Base-by-base conservation (phyloP, 2,113 vertebrate species). In the Enhydra lutris region DNA sequence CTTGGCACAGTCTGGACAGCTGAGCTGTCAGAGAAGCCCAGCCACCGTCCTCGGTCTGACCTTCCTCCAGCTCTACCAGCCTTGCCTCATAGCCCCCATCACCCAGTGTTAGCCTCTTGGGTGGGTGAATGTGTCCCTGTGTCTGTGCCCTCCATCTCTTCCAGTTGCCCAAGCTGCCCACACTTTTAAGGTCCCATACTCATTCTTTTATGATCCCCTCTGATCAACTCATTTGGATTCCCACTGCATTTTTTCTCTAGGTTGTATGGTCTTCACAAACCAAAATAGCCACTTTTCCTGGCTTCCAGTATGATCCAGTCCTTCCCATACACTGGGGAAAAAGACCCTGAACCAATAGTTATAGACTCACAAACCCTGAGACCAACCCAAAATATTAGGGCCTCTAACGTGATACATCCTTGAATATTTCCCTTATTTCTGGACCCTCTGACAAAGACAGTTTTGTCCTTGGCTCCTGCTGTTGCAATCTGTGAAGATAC, bases 221-320 rank as follows among this genome's bases (percentile, higher is more conserved):
- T 80, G 61, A 76, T 91, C 11, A 86, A 57, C 45, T 36, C 11
- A 8, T 88, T 82, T 81, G 78, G 47, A 86, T 80, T 90, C n/a
- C 81, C 6, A 4, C 6, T 78, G 42, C 21, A 11, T 90, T 89
- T 96, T 89, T 96, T 94, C 63, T 65, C 3, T 80, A 78, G 74
- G 79, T 81, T 29, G 24, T 12, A 8, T n/a, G 15, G 42, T 59
- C 1, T 67, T 8, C 14, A 39, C 76, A 94, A 87, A 26, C 71
- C 93, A 11, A 81, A 86, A 17, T 17, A 50, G 26, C 39, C 83
- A 79, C 47, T 57, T 73, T 39, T 55, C 63, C 52, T 74, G 50
- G 83, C 69, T 79, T 93, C 89, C 91, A 74, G 3, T 34, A 65
- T 73, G 71, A 83, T 91, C 73, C 73, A 79, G 39, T 45, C 31